Evolutionary conservation across 2,797 vertebrate species (phyloP), one percentile per base, ranked within the genome.

Genomic region (Erpetoichthys calabaricus): DNA sequence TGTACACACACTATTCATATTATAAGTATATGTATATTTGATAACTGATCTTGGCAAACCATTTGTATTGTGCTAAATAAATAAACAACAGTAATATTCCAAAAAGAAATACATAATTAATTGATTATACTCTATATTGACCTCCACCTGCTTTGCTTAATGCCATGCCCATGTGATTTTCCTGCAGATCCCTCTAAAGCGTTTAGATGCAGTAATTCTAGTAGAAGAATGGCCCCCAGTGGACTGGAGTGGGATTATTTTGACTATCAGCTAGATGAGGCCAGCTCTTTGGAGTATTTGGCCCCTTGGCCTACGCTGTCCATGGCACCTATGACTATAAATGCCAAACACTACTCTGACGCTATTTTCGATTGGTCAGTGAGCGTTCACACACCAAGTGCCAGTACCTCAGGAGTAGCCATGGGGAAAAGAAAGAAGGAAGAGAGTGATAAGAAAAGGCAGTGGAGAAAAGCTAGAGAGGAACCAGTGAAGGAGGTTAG

Each of bases 211-310:
- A 49, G 25, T n/a, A 51, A 42, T 57, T 72, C 73, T 77, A 79
- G 78, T 73, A 76, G 76, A 80, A 76, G 78, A 79, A 89, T 90
- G 88, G 83, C 88, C 77, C 87, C 86, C 76, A 85, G 86, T 86
- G 85, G 80, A 74, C 77, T 88, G 69, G 84, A 89, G 70, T 89
- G 89, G 86, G 87, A 92, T 82, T 80, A 83, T 81, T 77, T 84
- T 75, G 85, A 84, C 70, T 85, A 82, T 70, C 80, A 84, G 58
- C 83, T 81, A 4, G 63, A 78, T 76, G 79, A 78, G 68, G 70
- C 71, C 69, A 77, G 74, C 73, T 80, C 74, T 74, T 70, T 78
- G 73, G 73, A 79, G 66, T 81, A 81, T 57, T 65, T 73, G 62
- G 80, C 83, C 60, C 68, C 76, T 0, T 72, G 67, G 77, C 66